Base-by-base conservation (phyloP, 2,113 vertebrate species). In the Pluvianellus socialis region DNA sequence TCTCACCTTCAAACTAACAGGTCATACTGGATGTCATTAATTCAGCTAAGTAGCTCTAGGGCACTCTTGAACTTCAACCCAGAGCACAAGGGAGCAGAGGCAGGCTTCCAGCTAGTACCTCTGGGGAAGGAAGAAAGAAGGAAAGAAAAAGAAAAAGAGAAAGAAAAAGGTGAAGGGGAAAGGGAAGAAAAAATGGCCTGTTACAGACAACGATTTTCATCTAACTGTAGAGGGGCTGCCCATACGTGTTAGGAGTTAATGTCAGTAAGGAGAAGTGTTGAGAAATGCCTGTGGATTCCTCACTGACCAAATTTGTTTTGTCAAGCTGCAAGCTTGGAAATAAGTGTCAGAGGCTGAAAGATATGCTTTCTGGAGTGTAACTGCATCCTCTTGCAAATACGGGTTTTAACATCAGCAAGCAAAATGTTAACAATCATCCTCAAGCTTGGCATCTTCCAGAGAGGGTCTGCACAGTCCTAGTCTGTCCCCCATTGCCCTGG, bases 51-150 rank as follows among this genome's bases (percentile, higher is more conserved):
- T 71, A 94, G 74, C 88, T 92, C 82, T 83, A 58, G 74, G 90
- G 23, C 79, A 70, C 53, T 90, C 77, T 80, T 96, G 92, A 96
- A 90, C 90, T 96, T 93, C 82, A 96, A 97, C 88, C 85, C 35
- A 94, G 74, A 88, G 49, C 70, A 76, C 50, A 73, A 53, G 42
- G 28, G 71, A 91, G 59, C 45, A 88, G 11, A 83, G 67, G 45
- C 42, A 95, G 52, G 23, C 61, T 89, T 83, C 50, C 89, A 94
- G 55, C 40, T 65, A 42, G 35, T 73, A 73, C 82, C 40, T 62
- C 47, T 49, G 12, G 47, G n/a, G 33, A 85, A 63, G 26, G 28
- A 77, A 53, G 33, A 32, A 71, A n/a, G 12, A 30, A 35, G 1
- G 3, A 9, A 22, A 12, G 6, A 8, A 8, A 8, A n/a, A 15